Evolutionary conservation across 2,797 vertebrate genomes (phyloP), one percentile per base, ranked within the genome.

Genomic region (Enteromius mattozi): DNA sequence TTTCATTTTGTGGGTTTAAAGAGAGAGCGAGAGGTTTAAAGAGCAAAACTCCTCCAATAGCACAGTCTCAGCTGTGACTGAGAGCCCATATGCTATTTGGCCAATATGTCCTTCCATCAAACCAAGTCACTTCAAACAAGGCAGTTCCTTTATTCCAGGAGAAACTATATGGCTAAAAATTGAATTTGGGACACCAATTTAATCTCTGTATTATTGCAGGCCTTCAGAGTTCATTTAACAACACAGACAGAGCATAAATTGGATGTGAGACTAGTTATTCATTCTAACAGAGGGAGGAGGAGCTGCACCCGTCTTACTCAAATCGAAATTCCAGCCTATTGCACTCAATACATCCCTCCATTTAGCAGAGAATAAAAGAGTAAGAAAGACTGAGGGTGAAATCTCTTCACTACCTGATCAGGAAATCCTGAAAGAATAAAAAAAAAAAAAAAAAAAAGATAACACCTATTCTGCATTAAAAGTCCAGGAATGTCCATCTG

Each of bases 31-130:
- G 30, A 13, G 4, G 33, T 56, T 83, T 35, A 75, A 51, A 54
- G 59, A 65, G 35, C 35, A 77, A 42, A 83, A 45, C 12, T 17
- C 49, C 8, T 56, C 10, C 37, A 40, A 61, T 3, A 27, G 63
- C 59, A 61, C 42, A 21, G 61, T 71, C 65, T 90, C 72, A 88
- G 87, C 86, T 88, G 87, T 83, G 82, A 89, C 76, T 77, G 76
- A 86, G 86, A 87, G 77, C 83, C 86, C 88, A 89, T 91, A 90
- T 87, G 87, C 79, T 86, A 80, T 70, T 88, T 89, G 78, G 66
- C 81, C 76, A 88, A 86, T 77, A 76, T 61, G 77, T 71, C 30
- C 40, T 56, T 86, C 83, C 65, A 75, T 68, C 24, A 68, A 80
- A 75, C 69, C 24, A n/a, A 78, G 81, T 33, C 77, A 74, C 49